phyloP scores from a whole-genome alignment of 2,113 vertebrate genomes.

The Cranoglanis bouderius region DNA sequence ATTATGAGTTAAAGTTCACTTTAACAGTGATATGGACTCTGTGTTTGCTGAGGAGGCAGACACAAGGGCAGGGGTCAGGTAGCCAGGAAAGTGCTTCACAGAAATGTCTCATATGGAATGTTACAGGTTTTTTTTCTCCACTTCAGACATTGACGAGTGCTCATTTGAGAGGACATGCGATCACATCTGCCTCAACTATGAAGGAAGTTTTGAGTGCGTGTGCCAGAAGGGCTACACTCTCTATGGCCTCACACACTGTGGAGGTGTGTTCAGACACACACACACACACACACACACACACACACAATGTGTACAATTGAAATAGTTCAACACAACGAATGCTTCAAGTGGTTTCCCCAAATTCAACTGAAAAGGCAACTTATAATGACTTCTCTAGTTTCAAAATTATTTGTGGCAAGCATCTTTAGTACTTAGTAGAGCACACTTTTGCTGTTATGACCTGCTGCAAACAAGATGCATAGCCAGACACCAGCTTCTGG shows the following conservation, averaged over 20 bases:
- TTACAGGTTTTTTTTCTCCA: background rate
- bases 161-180: constrained; percentile 94
- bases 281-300: constrained; percentile 16
- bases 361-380: too few relatives aligned
- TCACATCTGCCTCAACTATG: constrained; percentile 94
- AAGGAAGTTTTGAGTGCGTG: constrained; percentile 89
- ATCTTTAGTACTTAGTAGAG: too few relatives aligned
- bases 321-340: too few relatives aligned
- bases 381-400: too few relatives aligned
- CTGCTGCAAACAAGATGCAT: too few relatives aligned
- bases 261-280: constrained; percentile 78
- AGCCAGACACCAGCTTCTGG: too few relatives aligned
- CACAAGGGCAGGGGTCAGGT: background rate
- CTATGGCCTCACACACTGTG: constrained; percentile 92
- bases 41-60: background rate
- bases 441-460: too few relatives aligned
- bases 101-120: background rate
- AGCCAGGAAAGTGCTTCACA: background rate
- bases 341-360: too few relatives aligned
- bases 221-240: constrained; percentile 90
- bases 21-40: background rate
- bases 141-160: constrained; percentile 91
- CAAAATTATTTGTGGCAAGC: too few relatives aligned
- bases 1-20: background rate
- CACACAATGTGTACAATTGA: too few relatives aligned